Percentiles rank a stretch among this genome's conserved stretches.
These are phyloP conservation scores for Setipinna tenuifilis DNA, from an alignment of 2,797 vertebrate genomes.

Conservation along the genomic window DNA sequence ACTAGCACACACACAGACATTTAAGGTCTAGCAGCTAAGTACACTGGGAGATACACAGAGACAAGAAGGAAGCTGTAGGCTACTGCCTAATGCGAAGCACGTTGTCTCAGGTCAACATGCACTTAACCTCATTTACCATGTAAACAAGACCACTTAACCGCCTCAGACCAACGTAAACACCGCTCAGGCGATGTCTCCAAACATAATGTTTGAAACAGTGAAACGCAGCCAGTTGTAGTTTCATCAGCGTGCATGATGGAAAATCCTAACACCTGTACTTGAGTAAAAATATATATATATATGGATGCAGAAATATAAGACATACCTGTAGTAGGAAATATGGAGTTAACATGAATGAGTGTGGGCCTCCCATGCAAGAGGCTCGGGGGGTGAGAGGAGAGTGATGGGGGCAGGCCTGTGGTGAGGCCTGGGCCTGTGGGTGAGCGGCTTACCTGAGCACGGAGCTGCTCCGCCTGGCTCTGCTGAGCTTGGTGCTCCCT, in stretches of 20 bases:
- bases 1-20: background rate
- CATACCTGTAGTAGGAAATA: background rate
- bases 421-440: conserved; percentile 60
- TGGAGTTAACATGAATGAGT: background rate
- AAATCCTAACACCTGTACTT: background rate
- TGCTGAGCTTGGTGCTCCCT: conserved; percentile 67
- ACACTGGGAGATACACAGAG: background rate
- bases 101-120: conserved; percentile 1
- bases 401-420: conserved; percentile 61
- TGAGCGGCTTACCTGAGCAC: conserved; percentile 76
- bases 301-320: background rate
- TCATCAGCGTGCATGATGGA: background rate
- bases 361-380: background rate
- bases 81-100: background rate
- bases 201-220: background rate
- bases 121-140: conserved; percentile 10
- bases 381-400: background rate
- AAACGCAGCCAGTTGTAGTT: background rate
- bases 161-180: background rate
- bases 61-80: background rate
- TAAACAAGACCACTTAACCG: background rate
- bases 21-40: background rate
- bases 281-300: background rate
- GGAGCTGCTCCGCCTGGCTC: conserved; percentile 66
- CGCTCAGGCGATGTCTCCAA: background rate